Conservation (phyloP, 2,888 invertebrate genomes). For the Patella depressa region DNA sequence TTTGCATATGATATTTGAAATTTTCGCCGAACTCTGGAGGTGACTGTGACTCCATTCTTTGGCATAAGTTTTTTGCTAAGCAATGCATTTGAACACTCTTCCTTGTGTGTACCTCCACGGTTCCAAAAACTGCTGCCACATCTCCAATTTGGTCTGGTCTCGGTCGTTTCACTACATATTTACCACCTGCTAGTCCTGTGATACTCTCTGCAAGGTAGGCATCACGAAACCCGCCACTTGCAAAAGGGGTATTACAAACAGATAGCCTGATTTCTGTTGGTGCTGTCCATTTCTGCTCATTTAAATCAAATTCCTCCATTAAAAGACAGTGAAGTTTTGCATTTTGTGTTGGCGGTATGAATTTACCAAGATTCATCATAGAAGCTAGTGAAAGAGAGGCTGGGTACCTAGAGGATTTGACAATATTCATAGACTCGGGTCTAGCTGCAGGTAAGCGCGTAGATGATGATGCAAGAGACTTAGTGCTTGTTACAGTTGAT, state of each 20-base stretch:
- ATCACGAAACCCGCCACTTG: neutral
- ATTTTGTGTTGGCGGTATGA: neutral
- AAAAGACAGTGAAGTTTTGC: neutral
- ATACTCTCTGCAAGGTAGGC: neutral
- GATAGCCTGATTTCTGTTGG: neutral
- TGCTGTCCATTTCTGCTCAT: neutral
- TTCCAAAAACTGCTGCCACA: neutral
- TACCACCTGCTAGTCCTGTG: neutral
- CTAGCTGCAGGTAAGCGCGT: too few species aligned
- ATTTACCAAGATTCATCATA: too few species aligned
- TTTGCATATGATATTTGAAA: too few species aligned
- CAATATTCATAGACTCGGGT: too few species aligned
- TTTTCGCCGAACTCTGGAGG: neutral
- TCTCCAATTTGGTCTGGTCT: neutral
- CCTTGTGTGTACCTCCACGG: neutral
- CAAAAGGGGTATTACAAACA: neutral
- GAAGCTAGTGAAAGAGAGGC: neutral
- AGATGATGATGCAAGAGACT: too few species aligned
- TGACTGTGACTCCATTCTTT: neutral
- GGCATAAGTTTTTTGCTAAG: neutral
- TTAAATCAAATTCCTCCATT: neutral
- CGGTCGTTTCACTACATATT: neutral
- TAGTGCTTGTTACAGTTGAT: too few species aligned
- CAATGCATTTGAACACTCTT: neutral
- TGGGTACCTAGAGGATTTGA: neutral